These are phyloP conservation scores for Andrena bicolor DNA, from an alignment of 2,888 invertebrate genomes.

Conservation along the genomic window DNA sequence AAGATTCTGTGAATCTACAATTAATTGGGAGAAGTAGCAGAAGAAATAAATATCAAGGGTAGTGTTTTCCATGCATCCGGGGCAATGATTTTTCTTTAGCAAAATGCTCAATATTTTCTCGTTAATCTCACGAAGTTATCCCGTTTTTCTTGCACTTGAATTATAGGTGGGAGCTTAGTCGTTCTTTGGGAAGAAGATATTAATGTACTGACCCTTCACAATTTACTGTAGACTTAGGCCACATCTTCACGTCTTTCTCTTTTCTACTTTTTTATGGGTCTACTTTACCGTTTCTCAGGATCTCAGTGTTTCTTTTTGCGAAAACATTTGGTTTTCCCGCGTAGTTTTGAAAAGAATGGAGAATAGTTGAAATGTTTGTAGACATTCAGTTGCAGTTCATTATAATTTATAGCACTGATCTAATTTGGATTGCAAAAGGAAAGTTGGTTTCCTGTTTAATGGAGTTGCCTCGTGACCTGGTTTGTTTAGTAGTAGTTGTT, in stretches of 20 bases:
- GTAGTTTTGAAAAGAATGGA: background rate
- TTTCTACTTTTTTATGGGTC: background rate
- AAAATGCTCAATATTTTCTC: slow-evolving; percentile 5
- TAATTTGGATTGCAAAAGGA: slow-evolving; percentile 13
- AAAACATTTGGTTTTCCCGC: background rate
- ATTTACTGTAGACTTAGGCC: background rate
- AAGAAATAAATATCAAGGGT: background rate
- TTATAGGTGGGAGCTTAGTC: background rate
- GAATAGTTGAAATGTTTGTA: background rate
- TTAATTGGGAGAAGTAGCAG: background rate
- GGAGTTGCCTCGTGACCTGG: slow-evolving; percentile 5
- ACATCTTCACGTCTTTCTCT: background rate
- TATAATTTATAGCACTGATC: slow-evolving; percentile 8
- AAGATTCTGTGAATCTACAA: no score
- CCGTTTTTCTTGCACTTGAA: background rate
- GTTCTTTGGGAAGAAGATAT: background rate
- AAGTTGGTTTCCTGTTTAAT: slow-evolving; percentile 11
- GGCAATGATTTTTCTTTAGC: background rate
- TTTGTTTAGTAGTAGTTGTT: slow-evolving; percentile 6
- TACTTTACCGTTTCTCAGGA: background rate
- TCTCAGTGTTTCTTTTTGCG: background rate
- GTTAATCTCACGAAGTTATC: slow-evolving; percentile 8
- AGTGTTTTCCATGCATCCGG: background rate
- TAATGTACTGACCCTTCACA: background rate
- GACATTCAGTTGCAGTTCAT: slow-evolving; percentile 4